These are phyloP conservation scores for Enteromius fasciolatus DNA, from an alignment of 2,797 vertebrate genomes.

Conservation along the genomic window DNA sequence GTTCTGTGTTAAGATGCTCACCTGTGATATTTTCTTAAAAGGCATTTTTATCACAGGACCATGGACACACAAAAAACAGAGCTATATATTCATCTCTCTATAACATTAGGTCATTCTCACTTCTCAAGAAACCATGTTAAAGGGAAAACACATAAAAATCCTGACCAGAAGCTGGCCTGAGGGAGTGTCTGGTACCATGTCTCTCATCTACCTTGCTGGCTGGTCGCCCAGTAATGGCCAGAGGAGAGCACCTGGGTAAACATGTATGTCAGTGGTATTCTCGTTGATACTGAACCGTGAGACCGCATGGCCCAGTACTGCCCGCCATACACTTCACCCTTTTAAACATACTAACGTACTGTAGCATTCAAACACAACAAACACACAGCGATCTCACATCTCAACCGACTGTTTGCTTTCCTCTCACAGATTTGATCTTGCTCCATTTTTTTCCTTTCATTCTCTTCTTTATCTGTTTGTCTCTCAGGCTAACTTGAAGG, in stretches of 20 bases:
- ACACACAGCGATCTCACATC: constrained; percentile 49
- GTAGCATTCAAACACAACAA: constrained; percentile 64
- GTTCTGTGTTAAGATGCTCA: too few relatives aligned
- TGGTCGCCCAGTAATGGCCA: constrained; percentile 25
- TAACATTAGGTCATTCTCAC: constrained; percentile 14
- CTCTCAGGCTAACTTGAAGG: constrained; percentile 31
- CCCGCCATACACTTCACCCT: background rate
- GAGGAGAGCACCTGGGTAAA: constrained; percentile 56
- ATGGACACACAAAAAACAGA: background rate
- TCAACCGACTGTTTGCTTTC: constrained; percentile 49
- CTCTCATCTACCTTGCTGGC: constrained; percentile 25
- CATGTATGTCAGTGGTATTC: constrained; percentile 50
- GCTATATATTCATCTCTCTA: background rate
- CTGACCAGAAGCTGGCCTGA: background rate
- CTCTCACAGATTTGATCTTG: constrained; percentile 39
- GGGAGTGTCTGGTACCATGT: background rate
- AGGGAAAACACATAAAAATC: background rate
- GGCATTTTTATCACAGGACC: background rate
- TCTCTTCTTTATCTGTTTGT: constrained; percentile 31
- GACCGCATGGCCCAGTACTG: constrained; percentile 47
- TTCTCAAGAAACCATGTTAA: background rate
- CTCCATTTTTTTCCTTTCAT: background rate
- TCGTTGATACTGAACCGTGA: constrained; percentile 32
- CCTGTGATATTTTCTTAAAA: too few relatives aligned
- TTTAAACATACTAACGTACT: constrained; percentile 43